These are phyloP conservation scores for Caracal caracal DNA, from an alignment of 2,113 vertebrate genomes.

Conservation along the genomic window DNA sequence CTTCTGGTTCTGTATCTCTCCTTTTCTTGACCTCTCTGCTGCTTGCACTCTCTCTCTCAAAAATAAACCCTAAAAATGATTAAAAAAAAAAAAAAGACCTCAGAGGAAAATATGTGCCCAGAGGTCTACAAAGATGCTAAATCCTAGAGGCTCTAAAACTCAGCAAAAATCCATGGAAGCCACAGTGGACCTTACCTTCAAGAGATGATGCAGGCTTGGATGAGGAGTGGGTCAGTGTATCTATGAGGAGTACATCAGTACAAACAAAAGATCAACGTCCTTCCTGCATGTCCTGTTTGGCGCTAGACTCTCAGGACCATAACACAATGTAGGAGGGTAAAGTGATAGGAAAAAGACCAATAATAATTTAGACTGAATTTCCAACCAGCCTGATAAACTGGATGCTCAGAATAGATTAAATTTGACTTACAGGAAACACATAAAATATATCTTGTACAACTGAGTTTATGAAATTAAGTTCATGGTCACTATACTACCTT, in stretches of 20 bases:
- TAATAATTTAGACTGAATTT: background rate
- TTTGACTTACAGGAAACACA: conserved; percentile 11
- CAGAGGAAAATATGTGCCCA: background rate
- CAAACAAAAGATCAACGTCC: background rate
- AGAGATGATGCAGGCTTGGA: background rate
- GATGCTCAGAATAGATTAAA: background rate
- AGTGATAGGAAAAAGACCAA: background rate
- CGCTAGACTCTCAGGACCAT: background rate
- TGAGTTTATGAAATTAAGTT: conserved; percentile 19
- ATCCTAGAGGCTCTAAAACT: background rate
- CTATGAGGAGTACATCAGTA: background rate
- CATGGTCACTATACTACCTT: background rate
- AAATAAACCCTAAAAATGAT: too few relatives aligned
- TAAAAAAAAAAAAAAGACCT: background rate
- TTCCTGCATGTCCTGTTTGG: background rate
- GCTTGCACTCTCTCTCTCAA: too few relatives aligned
- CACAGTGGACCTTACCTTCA: background rate
- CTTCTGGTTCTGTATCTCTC: too few relatives aligned
- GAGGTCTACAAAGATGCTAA: background rate
- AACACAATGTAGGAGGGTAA: background rate
- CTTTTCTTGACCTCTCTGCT: too few relatives aligned
- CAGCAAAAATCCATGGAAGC: background rate
- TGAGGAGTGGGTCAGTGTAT: background rate
- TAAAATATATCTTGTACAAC: background rate
- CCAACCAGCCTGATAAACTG: background rate